Percentiles rank a stretch among this genome's conserved stretches.
Conservation (phyloP, 2,797 vertebrate genomes). For the Psittacula echo region DNA sequence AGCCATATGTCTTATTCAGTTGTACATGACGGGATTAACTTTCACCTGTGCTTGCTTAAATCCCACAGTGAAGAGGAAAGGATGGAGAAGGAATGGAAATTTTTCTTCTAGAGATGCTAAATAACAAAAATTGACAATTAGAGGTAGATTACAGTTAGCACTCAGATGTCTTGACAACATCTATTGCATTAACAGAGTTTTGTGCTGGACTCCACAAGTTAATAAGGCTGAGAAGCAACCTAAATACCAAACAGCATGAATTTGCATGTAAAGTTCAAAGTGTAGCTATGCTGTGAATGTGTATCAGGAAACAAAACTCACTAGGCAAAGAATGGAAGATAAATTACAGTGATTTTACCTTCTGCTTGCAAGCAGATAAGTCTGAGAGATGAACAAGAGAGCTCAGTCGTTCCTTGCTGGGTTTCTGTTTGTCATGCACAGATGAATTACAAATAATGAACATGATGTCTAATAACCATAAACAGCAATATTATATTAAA, state of each 20-base stretch:
- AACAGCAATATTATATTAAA: background rate
- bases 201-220: background rate
- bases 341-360: background rate
- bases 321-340: background rate
- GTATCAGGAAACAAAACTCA: background rate
- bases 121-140: background rate
- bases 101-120: background rate
- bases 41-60: conserved; percentile 50
- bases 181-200: background rate
- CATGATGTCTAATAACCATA: background rate
- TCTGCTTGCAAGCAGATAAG: background rate
- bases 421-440: background rate
- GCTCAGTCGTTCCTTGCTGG: background rate
- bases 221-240: background rate
- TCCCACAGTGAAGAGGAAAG: background rate
- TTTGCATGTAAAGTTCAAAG: background rate
- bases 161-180: background rate
- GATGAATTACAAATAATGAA: background rate
- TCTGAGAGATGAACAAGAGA: background rate
- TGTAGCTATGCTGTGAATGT: background rate
- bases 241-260: background rate
- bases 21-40: conserved; percentile 20
- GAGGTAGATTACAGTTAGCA: background rate
- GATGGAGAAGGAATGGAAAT: background rate
- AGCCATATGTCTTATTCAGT: background rate